Conservation (phyloP, 2,888 invertebrate genomes). For the Altica lythri region DNA sequence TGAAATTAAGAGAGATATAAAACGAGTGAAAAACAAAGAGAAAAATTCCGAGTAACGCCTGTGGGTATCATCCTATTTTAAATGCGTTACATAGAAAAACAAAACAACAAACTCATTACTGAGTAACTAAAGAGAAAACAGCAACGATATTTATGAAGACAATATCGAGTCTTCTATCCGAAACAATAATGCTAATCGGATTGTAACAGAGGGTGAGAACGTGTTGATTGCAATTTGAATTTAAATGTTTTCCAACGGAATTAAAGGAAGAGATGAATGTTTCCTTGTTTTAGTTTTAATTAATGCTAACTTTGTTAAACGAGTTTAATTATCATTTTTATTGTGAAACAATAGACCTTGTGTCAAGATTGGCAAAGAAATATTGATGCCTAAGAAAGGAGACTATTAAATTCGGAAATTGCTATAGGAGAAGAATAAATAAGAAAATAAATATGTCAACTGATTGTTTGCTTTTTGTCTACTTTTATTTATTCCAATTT, state of each 20-base stretch:
- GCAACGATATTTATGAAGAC: slow-evolving; percentile 24
- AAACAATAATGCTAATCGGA: slow-evolving; percentile 27
- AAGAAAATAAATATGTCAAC: too few species aligned
- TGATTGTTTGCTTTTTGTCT: too few species aligned
- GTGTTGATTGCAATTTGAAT: slow-evolving; percentile 30
- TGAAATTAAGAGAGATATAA: too few species aligned
- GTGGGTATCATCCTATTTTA: background rate
- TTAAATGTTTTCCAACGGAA: slow-evolving; percentile 28
- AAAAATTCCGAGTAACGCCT: too few species aligned
- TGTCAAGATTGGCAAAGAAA: background rate
- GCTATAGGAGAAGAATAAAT: too few species aligned
- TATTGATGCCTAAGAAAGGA: background rate
- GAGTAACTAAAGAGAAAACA: slow-evolving; percentile 7
- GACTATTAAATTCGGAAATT: background rate
- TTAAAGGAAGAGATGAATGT: slow-evolving; percentile 32
- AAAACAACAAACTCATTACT: slow-evolving; percentile 18
- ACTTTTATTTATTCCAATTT: too few species aligned
- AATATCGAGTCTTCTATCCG: slow-evolving; percentile 20
- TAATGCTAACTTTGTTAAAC: slow-evolving; percentile 13
- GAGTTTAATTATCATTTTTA: slow-evolving; percentile 19
- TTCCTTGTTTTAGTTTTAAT: slow-evolving; percentile 23
- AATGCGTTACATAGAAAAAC: slow-evolving; percentile 2
- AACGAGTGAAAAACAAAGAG: too few species aligned
- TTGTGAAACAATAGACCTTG: slow-evolving; percentile 12
- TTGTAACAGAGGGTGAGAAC: slow-evolving; percentile 18